Conservation (phyloP, 2,888 invertebrate species). For the Spicauda simplicius region DNA sequence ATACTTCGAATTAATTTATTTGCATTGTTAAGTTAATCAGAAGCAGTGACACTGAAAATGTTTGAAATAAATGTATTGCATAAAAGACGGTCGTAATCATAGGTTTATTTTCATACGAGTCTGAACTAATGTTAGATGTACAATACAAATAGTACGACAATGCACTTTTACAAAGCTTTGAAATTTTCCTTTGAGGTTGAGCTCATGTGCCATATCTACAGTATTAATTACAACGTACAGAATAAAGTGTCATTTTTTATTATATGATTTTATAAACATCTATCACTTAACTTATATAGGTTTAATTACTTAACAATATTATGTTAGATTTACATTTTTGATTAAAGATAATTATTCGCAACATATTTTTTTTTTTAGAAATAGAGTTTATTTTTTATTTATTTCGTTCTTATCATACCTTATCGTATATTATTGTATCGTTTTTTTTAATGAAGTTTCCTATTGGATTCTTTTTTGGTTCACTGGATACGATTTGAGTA, state of each 20-base stretch:
- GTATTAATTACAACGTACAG: slow-evolving; percentile 24
- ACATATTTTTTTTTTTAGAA: too few relatives aligned
- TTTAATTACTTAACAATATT: too few relatives aligned
- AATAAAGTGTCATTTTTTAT: slow-evolving; percentile 11
- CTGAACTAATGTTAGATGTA: slow-evolving; percentile 29
- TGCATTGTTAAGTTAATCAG: not conserved
- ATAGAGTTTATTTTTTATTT: too few relatives aligned
- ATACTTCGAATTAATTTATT: not conserved
- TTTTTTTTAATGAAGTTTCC: too few relatives aligned
- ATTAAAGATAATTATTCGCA: too few relatives aligned
- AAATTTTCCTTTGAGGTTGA: slow-evolving; percentile 31
- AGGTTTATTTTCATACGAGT: slow-evolving; percentile 30
- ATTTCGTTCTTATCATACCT: too few relatives aligned
- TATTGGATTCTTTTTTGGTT: too few relatives aligned
- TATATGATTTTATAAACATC: not conserved
- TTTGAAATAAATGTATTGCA: slow-evolving; percentile 19
- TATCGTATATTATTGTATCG: too few relatives aligned
- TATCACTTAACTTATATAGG: not conserved
- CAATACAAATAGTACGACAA: slow-evolving; percentile 31
- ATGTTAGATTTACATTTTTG: too few relatives aligned
- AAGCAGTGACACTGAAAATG: not conserved
- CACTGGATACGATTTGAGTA: too few relatives aligned
- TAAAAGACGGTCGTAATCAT: slow-evolving; percentile 13
- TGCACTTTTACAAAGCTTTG: slow-evolving; percentile 31
- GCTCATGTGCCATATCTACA: slow-evolving; percentile 20